Evolutionary conservation across 2,888 invertebrate genomes (phyloP).

Genomic region (Orthonevra nobilis): DNA sequence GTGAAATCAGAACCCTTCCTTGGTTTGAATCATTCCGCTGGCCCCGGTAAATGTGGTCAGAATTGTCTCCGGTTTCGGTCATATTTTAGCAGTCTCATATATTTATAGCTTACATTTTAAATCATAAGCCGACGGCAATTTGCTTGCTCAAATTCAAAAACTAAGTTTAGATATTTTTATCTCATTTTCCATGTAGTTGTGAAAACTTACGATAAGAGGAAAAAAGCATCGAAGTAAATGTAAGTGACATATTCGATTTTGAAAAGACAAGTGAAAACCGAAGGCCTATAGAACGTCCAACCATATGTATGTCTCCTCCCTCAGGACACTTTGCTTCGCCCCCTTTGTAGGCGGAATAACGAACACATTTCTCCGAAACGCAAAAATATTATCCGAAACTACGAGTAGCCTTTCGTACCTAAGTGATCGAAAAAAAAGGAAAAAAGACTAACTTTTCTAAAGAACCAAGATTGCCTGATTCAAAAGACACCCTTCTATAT

Average conservation of each 20-base stretch:
- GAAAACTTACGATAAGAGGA: too few species aligned
- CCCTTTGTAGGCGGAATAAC: conserved; percentile 63
- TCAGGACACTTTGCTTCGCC: conserved; percentile 16
- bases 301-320: conserved; percentile 58
- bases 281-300: neutral
- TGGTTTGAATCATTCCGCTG: too few species aligned
- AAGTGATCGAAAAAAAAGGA: conserved; percentile 21
- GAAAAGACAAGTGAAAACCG: conserved; percentile 1
- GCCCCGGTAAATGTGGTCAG: too few species aligned
- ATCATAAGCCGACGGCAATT: too few species aligned
- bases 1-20: too few species aligned
- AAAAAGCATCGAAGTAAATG: too few species aligned
- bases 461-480: conserved; percentile 32
- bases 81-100: too few species aligned
- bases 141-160: too few species aligned
- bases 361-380: conserved; percentile 39
- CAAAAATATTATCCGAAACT: conserved; percentile 31
- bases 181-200: neutral
- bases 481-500: conserved; percentile 49
- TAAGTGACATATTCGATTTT: too few species aligned
- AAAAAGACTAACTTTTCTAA: conserved; percentile 15
- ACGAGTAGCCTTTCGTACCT: conserved; percentile 18
- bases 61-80: too few species aligned
- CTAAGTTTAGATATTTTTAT: neutral
- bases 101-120: too few species aligned